Base-by-base conservation (phyloP, 2,888 invertebrate species). In the Brenthis hecate region DNA sequence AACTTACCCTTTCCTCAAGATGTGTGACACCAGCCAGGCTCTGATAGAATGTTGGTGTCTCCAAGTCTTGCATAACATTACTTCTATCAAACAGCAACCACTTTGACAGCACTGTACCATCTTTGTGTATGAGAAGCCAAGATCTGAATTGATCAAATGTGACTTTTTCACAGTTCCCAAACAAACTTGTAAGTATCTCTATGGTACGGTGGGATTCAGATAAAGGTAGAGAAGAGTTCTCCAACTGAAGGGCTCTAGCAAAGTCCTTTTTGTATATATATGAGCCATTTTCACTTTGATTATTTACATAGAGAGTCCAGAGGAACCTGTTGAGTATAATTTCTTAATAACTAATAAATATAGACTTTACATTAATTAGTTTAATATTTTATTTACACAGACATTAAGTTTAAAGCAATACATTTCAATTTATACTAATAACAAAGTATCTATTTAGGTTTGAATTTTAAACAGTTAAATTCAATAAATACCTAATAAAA, bases 21-120 rank as follows among this genome's bases (percentile, higher is more conserved):
- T 98, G 98, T 28, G 98, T 98, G 48, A 98, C 98, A 48, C 98
- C 98, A 54, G 98, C 97, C 71, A 98, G 92, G 65, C 98, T 98
- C 85, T 98, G 98, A 86, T 98, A 98, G 83, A 98, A 98, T 0
- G 98, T 98, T 0, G 96, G 96, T 1, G 97, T 97, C 85, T 98
- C 97, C 81, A 96, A 89, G 80, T 98, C 97, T 72, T 96, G 96
- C 56, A 96, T 95, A 6, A 97, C 92, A 63, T 95, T 95, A 56
- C 96, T 95, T 77, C 94, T 94, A 77, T 96, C 96, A 2, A 95
- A 94, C 23, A 98, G 86, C 72, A 98, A 88, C 98, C 98, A 98
- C 78, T 95, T 95, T 1, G 96, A 96, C 14, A 97, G 86, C 19
- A 96, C 95, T 0, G 97, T 97, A 0, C 96, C 96, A 80, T 96